Evolutionary conservation across 2,888 invertebrate species (phyloP).

Genomic region (Trachelus troglodyta): DNA sequence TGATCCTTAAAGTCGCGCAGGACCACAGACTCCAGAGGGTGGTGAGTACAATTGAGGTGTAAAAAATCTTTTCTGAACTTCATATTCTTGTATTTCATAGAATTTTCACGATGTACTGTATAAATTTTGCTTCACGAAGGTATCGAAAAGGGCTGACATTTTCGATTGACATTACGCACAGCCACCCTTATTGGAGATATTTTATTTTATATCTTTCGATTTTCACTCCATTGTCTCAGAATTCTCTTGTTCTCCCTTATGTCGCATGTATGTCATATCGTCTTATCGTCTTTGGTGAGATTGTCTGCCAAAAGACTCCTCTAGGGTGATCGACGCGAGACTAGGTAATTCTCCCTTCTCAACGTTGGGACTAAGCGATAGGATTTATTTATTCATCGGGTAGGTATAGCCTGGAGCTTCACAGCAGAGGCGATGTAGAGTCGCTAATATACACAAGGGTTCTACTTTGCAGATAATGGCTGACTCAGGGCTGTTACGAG

Average conservation of each 20-base stretch:
- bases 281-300: not conserved
- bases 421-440: not conserved
- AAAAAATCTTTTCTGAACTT: accelerated
- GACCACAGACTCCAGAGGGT: not conserved
- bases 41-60: too few species aligned
- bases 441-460: constrained; percentile 11
- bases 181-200: too few species aligned
- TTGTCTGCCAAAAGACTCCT: not conserved
- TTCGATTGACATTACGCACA: not conserved
- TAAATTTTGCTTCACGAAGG: not conserved
- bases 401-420: not conserved
- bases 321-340: not conserved
- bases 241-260: not conserved
- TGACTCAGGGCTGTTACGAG: not conserved
- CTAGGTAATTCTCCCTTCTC: not conserved
- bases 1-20: not conserved
- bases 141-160: not conserved
- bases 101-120: not conserved
- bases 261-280: too few species aligned
- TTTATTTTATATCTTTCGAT: not conserved
- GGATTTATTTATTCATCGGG: constrained; percentile 15
- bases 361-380: not conserved
- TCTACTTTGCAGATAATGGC: not conserved
- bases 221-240: not conserved
- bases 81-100: not conserved